These are phyloP conservation scores for Catostomus latipinnis DNA, from an alignment of 2,797 vertebrate species.

Conservation along the genomic window DNA sequence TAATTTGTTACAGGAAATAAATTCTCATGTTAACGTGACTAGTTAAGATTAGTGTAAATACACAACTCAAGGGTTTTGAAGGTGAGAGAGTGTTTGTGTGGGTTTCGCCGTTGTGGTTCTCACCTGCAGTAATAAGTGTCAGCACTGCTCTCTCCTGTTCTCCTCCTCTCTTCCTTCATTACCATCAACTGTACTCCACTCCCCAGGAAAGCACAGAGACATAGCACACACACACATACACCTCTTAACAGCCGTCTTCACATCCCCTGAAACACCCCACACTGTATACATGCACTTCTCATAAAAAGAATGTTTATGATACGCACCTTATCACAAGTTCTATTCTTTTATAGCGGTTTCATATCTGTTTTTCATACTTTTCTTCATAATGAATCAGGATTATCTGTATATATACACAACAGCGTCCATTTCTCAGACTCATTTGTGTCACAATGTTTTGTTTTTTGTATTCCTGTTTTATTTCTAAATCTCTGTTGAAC, in stretches of 20 bases:
- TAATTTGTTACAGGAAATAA: too few relatives aligned
- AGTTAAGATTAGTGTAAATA: too few relatives aligned
- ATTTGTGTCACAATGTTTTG: background rate
- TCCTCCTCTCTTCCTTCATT: constrained; percentile 39
- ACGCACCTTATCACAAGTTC: background rate
- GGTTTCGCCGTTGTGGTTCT: constrained; percentile 31
- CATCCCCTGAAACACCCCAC: background rate
- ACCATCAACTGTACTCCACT: constrained; percentile 46
- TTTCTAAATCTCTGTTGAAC: background rate
- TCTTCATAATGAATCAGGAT: too few relatives aligned
- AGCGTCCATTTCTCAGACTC: background rate
- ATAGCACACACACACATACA: background rate
- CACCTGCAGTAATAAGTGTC: constrained; percentile 66
- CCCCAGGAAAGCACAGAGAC: constrained; percentile 45
- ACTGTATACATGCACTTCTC: constrained; percentile 11
- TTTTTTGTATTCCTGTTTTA: background rate
- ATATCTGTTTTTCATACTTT: too few relatives aligned
- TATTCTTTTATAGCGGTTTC: background rate
- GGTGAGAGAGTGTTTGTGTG: constrained; percentile 15
- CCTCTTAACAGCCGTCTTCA: constrained; percentile 66
- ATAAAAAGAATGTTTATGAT: background rate
- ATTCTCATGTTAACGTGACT: too few relatives aligned
- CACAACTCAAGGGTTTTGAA: too few relatives aligned
- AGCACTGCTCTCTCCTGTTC: constrained; percentile 60
- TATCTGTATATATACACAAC: background rate